Conservation (phyloP, 2,113 vertebrate genomes). For the Dasypus novemcinctus region DNA sequence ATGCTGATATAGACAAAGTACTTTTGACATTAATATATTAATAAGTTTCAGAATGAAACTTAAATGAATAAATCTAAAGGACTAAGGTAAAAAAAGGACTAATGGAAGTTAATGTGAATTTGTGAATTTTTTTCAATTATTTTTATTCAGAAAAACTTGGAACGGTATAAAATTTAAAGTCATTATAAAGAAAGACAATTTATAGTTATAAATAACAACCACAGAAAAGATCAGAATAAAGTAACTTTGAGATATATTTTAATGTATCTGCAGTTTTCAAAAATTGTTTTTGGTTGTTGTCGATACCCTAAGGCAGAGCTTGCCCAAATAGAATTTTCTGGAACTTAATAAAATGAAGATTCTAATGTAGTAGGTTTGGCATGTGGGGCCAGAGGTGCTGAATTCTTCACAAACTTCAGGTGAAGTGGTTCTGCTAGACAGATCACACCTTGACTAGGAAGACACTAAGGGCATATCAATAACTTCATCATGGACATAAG, state of each 20-base stretch:
- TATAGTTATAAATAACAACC: not conserved
- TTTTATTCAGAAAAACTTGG: not conserved
- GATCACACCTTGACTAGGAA: not conserved
- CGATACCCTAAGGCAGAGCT: not conserved
- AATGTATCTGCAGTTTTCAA: not conserved
- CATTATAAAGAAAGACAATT: not conserved
- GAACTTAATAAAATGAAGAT: not conserved
- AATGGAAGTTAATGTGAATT: not conserved
- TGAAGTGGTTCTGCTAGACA: fast-evolving
- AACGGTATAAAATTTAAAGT: not conserved
- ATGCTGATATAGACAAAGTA: not conserved
- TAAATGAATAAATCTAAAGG: not conserved
- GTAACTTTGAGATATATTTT: not conserved
- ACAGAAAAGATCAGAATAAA: not conserved
- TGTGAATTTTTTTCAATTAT: not conserved
- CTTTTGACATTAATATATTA: not conserved
- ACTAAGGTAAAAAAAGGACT: not conserved
- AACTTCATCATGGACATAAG: not conserved
- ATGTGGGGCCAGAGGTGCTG: fast-evolving
- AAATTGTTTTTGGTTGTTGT: not conserved
- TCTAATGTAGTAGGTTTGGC: no score
- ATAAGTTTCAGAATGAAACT: not conserved
- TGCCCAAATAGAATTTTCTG: not conserved
- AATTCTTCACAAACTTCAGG: not conserved
- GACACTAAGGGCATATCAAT: not conserved